Percentiles rank a stretch among this genome's conserved stretches.
Conservation (phyloP, 2,888 invertebrate species). For the Drosophila aldrichi region DNA sequence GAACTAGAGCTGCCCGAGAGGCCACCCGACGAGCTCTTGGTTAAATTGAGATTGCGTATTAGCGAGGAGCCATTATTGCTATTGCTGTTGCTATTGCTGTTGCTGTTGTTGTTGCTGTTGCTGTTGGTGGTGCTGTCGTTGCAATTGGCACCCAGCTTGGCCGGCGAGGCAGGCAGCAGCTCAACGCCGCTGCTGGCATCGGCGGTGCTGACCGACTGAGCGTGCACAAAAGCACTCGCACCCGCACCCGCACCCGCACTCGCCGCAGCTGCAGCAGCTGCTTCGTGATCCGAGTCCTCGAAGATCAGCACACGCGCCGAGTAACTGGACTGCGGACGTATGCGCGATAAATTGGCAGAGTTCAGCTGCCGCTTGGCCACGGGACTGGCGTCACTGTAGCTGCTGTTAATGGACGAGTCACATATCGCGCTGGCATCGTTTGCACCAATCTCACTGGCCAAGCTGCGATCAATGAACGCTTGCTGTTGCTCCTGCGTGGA, state of each 20-base stretch:
- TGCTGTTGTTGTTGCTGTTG: slow-evolving; percentile 39
- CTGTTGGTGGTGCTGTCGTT: not conserved
- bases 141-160: slow-evolving; percentile 53
- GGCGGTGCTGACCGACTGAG: slow-evolving; percentile 24
- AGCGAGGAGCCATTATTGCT: slow-evolving; percentile 69
- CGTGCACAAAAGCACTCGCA: slow-evolving; percentile 28
- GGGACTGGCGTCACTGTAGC: slow-evolving; percentile 65
- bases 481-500: slow-evolving; percentile 37
- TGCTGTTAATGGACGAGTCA: slow-evolving; percentile 58
- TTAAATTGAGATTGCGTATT: slow-evolving; percentile 79
- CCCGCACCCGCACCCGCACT: slow-evolving; percentile 5
- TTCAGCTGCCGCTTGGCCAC: slow-evolving; percentile 79
- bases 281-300: slow-evolving; percentile 89
- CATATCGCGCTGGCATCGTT: slow-evolving; percentile 65
- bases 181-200: slow-evolving; percentile 70
- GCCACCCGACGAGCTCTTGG: slow-evolving; percentile 84
- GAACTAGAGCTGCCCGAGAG: slow-evolving; percentile 84
- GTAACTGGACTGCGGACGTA: slow-evolving; percentile 88
- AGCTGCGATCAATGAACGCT: slow-evolving; percentile 60
- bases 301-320: slow-evolving; percentile 92
- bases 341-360: slow-evolving; percentile 71
- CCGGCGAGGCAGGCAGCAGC: slow-evolving; percentile 70
- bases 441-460: slow-evolving; percentile 60
- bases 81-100: slow-evolving; percentile 58
- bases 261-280: slow-evolving; percentile 31